Conservation (phyloP, 1,140 invertebrate genomes). For the Bemisia tabaci region DNA sequence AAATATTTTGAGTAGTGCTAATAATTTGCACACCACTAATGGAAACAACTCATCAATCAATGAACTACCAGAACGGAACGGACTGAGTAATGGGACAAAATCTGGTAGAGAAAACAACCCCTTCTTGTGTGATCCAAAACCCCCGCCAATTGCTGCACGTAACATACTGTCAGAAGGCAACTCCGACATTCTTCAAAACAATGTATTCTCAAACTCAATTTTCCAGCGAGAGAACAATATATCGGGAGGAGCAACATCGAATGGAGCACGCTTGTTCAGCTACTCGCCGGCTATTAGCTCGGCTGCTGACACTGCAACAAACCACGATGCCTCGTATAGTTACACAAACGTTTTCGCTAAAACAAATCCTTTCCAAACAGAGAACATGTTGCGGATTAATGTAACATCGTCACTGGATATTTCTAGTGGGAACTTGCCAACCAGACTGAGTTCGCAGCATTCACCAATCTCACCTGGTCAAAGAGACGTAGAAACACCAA, state of each 20-base stretch:
- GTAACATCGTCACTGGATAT: conserved; percentile 8
- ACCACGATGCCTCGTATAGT: background rate
- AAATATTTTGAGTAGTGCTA: background rate
- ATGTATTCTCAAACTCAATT: background rate
- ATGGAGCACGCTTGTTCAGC: background rate
- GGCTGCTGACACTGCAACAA: background rate
- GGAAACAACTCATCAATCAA: background rate
- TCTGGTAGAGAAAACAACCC: background rate
- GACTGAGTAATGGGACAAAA: background rate
- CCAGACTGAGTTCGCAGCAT: conserved; percentile 10
- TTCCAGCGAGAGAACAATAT: background rate
- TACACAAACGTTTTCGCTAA: background rate
- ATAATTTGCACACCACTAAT: background rate
- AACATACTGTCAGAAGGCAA: background rate
- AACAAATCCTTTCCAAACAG: background rate
- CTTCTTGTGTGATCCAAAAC: background rate
- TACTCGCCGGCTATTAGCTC: background rate
- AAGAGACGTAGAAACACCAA: conserved; percentile 21
- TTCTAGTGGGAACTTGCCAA: conserved; percentile 14
- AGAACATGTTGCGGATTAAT: conserved; percentile 4
- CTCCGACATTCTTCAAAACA: background rate
- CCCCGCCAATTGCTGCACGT: background rate
- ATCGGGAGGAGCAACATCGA: background rate
- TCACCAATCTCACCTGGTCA: background rate
- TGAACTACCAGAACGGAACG: background rate